Evolutionary conservation across 1,140 invertebrate genomes (phyloP), one percentile per base, ranked within the genome.

Genomic region (Sitobion miscanthi): DNA sequence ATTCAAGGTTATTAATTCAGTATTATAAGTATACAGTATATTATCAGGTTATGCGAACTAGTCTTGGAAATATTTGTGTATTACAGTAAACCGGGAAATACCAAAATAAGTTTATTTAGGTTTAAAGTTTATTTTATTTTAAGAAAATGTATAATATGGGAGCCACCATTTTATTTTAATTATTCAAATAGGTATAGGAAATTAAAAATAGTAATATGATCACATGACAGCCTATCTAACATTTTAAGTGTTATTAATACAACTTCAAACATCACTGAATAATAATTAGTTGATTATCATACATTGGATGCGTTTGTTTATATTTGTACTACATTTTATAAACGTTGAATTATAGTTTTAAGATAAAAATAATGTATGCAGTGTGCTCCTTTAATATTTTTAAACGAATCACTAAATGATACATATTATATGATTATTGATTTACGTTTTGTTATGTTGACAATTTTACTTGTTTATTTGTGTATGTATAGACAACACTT

Each of bases 401-500:
- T 89, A 57, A 89, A 88, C 5, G 0, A 88, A 88, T n/a, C 30
- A 2, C 6, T 52, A 38, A 89, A 35, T 54, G 14, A 52, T 20
- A 35, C 85, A 17, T 54, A 52, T n/a, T 52, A 49, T 17, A 87
- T 52, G 52, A 90, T 90, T 42, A 90, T 90, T 57, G 38, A 49
- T 88, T 49, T 14, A 57, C 20, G 35, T 88, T 88, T 52, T 57
- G n/a, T 90, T 88, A 88, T 88, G 47, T 88, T 52, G 30, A 47
- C 42, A 69, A n/a, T 69, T 69, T 69, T 0, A 30, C 17, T 11
- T 49, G 49, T 54, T 62, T 90, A 45, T 90, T 45, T 62, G 21
- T 90, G 30, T 62, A 90, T 91, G 42, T 94, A 69, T 90, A 62
- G 54, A 17, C 23, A 14, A 45, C 23, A 90, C 2, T 38, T 90